Base-by-base conservation (phyloP, 64 coral and sea anemone species). In the Trachythela sp. region DNA sequence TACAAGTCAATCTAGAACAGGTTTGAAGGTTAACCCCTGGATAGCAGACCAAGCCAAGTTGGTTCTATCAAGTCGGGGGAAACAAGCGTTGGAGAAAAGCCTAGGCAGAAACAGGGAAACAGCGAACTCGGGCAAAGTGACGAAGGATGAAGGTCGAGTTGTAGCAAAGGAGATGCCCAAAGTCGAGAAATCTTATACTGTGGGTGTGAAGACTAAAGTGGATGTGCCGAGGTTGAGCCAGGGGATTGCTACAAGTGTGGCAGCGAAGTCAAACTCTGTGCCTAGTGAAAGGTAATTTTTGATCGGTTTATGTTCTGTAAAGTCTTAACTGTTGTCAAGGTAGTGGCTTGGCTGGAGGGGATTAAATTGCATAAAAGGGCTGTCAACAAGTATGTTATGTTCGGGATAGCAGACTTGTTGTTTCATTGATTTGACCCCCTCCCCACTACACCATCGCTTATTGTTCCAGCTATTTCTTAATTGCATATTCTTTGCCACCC, bases 41-140 rank as follows among this genome's bases (percentile, higher is more conserved):
- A 94, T 99, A 8, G 91, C 93, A 59, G 96, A 99, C 26, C 96
- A 99, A 87, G 96, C 96, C 4, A 99, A 91, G 37, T 89, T 71
- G 24, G 96, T 99, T 27, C 83, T 92, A 14, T 64, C 91, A 0
- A 95, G 91, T 41, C 88, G 96, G 32, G 96, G 96, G 2, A 84
- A 84, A 29, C 91, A 86, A 33, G 96, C 93, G 0, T 84, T 99
- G 32, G 88, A 91, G 17, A 39, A 92, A 22, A 95, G 96, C 76
- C 91, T 92, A 18, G 40, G 89, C 85, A 89, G 84, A 85, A 80
- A 15, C 17, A 42, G 33, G 87, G 56, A 5, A n/a, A 6, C 15
- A 0, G 26, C 7, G 20, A 64, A 8, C 5, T 64, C 56, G 56
- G 56, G 26, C 8, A 0, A 26, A 26, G 24, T 27, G 3, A 6